Evolutionary conservation across 1,140 invertebrate genomes (phyloP).

Genomic region (Helicoverpa zea): DNA sequence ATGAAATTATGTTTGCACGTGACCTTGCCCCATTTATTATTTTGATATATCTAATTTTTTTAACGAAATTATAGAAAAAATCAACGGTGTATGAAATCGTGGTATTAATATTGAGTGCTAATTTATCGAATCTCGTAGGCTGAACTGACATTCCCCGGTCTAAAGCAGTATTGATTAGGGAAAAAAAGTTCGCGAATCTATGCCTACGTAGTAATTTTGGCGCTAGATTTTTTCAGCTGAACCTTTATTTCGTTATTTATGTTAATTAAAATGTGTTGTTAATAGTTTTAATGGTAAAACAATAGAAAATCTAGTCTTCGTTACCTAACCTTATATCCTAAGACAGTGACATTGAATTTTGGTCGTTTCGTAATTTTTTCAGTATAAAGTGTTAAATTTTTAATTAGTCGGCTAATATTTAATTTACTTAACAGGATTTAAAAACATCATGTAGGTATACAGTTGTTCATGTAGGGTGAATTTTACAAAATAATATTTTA

Average conservation of each 20-base stretch:
- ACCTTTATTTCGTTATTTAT: neutral
- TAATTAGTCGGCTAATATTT: neutral
- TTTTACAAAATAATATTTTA: neutral
- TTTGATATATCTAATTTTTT: conserved; percentile 54
- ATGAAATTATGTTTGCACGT: conserved; percentile 83
- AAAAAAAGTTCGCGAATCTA: neutral
- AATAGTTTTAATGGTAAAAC: neutral
- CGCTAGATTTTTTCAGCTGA: neutral
- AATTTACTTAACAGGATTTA: neutral
- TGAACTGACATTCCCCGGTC: conserved; percentile 43
- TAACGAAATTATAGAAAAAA: conserved; percentile 46
- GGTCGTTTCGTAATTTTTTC: conserved; percentile 31
- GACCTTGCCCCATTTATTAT: conserved; percentile 78
- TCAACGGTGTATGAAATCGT: conserved; percentile 20
- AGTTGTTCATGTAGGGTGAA: neutral
- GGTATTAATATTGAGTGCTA: neutral
- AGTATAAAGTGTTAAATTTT: neutral
- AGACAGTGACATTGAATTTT: conserved; percentile 62
- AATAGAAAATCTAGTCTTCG: conserved; percentile 17
- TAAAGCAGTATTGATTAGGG: conserved; percentile 56
- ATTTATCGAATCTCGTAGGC: conserved; percentile 14
- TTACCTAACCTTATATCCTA: conserved; percentile 54
- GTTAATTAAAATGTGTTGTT: neutral
- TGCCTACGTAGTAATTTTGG: conserved; percentile 8
- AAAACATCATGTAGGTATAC: neutral